A percentile compares a stretch with the other conserved stretches of the same genome.
phyloP scores from a whole-genome alignment of 2,113 vertebrate species.

The Hippocampus mohnikei region DNA sequence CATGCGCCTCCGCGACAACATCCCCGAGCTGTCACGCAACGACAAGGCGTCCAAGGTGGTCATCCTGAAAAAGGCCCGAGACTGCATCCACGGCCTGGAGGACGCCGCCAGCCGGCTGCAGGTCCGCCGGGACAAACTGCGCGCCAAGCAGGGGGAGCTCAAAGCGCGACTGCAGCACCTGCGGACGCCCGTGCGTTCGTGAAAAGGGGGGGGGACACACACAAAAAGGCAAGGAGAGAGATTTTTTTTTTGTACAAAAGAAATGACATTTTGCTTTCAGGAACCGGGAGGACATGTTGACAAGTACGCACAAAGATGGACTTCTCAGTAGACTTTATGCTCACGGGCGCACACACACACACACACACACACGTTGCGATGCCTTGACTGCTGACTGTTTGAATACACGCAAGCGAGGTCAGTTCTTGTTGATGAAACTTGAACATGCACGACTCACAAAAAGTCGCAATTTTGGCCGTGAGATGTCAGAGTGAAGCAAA shows the following conservation, averaged over 20 bases:
- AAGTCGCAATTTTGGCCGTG: not conserved
- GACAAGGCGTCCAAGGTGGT: constrained; percentile 80
- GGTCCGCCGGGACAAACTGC: constrained; percentile 48
- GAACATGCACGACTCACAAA: not conserved
- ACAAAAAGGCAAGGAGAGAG: not conserved
- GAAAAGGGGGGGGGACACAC: not conserved
- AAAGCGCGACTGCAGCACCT: constrained; percentile 58
- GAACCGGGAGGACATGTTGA: not conserved
- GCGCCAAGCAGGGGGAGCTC: constrained; percentile 62
- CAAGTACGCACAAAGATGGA: constrained; percentile 30
- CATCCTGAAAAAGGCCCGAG: constrained; percentile 75
- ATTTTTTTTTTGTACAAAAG: constrained; percentile 29
- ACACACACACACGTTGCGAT: constrained; percentile 40
- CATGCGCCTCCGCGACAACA: constrained; percentile 69
- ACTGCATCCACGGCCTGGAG: constrained; percentile 72
- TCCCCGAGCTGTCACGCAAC: constrained; percentile 75
- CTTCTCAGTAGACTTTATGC: not conserved
- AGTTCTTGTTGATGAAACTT: not conserved
- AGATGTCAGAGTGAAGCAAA: not conserved
- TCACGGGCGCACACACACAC: not conserved
- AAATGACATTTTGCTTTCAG: constrained; percentile 1
- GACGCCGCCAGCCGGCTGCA: constrained; percentile 51
- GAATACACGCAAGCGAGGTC: constrained; percentile 10
- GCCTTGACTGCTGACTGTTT: constrained; percentile 63
- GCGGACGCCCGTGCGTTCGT: constrained; percentile 21